Percentiles rank a stretch among this genome's conserved stretches.
phyloP scores from a whole-genome alignment of 2,888 invertebrate genomes.

The Selenia dentaria region DNA sequence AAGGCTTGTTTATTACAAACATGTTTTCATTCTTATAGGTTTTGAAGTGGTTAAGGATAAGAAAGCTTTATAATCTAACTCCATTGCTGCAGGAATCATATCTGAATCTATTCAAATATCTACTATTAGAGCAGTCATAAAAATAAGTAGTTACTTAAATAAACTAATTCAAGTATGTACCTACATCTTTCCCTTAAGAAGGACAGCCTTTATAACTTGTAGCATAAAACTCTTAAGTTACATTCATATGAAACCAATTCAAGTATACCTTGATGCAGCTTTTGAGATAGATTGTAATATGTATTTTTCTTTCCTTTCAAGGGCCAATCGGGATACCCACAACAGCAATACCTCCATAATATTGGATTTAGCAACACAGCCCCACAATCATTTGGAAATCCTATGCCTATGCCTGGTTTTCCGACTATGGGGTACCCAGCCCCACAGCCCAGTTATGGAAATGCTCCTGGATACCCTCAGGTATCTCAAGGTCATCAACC shows the following conservation, averaged over 20 bases:
- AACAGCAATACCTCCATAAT: slow-evolving; percentile 76
- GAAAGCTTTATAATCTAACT: too few relatives aligned
- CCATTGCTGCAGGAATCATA: slow-evolving; percentile 12
- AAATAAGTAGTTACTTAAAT: too few relatives aligned
- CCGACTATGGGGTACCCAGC: slow-evolving; percentile 71
- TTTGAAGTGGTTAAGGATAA: too few relatives aligned
- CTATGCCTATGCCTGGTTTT: slow-evolving; percentile 75
- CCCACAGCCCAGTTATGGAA: slow-evolving; percentile 61
- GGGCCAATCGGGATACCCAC: slow-evolving; percentile 83
- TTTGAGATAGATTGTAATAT: slow-evolving; percentile 30
- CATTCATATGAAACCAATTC: too few relatives aligned
- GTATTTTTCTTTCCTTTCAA: slow-evolving; percentile 65
- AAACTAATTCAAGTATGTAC: too few relatives aligned
- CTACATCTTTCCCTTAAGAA: too few relatives aligned
- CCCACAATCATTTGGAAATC: slow-evolving; percentile 79
- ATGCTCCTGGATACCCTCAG: slow-evolving; percentile 62
- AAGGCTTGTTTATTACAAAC: too few relatives aligned
- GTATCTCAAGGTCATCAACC: slow-evolving; percentile 49
- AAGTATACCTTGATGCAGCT: slow-evolving; percentile 23
- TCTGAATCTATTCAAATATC: not conserved
- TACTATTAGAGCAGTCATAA: too few relatives aligned
- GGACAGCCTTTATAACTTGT: too few relatives aligned
- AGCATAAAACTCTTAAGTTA: too few relatives aligned
- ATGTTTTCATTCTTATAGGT: too few relatives aligned
- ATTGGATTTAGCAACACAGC: slow-evolving; percentile 76